A percentile compares a stretch with the other conserved stretches of the same genome.
Conservation (phyloP, 2,888 invertebrate genomes). For the Eupithecia subfuscata region DNA sequence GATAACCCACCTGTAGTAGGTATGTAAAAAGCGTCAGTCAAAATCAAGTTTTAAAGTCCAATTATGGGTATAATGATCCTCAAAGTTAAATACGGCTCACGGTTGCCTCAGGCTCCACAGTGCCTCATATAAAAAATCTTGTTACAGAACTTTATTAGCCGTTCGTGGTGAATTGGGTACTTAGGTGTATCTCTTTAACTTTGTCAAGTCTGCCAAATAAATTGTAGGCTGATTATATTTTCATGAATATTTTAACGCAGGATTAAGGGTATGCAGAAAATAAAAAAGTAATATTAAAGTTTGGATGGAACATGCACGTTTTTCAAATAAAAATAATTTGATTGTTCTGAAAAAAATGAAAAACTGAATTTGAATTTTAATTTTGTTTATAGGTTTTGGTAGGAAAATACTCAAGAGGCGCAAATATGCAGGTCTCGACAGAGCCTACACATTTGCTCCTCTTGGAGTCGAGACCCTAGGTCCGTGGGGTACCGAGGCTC, state of each 20-base stretch:
- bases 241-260: constrained; percentile 4
- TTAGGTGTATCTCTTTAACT: constrained; percentile 25
- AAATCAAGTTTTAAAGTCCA: too few species aligned
- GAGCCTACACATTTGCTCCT: too few species aligned
- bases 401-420: too few species aligned
- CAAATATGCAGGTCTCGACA: too few species aligned
- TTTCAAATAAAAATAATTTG: neutral
- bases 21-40: too few species aligned
- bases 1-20: too few species aligned
- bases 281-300: neutral
- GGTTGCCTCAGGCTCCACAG: constrained; percentile 15
- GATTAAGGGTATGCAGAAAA: neutral
- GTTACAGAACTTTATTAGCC: constrained; percentile 34
- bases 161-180: constrained; percentile 31
- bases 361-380: too few species aligned
- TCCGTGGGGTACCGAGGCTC: too few species aligned
- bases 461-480: too few species aligned
- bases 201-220: constrained; percentile 8
- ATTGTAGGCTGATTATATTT: constrained; percentile 5
- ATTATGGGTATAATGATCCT: constrained; percentile 27
- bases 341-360: too few species aligned
- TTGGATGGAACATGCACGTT: neutral
- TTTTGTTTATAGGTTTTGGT: too few species aligned
- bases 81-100: neutral
- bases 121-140: constrained; percentile 35